Percentiles rank a stretch among this genome's conserved stretches.
Conservation (phyloP, 2,888 invertebrate genomes). For the Xestia c-nigrum region DNA sequence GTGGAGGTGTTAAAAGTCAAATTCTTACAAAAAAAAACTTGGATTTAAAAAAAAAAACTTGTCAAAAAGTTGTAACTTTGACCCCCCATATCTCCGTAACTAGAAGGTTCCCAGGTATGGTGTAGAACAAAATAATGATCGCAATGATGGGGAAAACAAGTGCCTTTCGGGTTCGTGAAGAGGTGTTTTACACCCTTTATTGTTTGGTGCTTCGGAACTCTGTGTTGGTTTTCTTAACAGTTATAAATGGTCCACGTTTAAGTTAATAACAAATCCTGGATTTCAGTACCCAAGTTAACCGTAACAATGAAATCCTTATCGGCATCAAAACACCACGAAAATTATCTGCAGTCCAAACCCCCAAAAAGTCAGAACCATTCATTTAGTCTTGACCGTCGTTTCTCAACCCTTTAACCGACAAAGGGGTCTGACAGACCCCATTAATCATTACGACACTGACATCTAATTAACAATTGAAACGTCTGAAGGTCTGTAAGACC, state of each 20-base stretch:
- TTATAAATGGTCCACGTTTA: background rate
- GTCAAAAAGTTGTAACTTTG: too few relatives aligned
- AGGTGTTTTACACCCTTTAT: too few relatives aligned
- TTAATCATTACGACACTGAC: constrained; percentile 73
- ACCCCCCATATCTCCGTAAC: too few relatives aligned
- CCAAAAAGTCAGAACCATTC: constrained; percentile 66
- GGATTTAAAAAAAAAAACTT: too few relatives aligned
- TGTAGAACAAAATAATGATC: too few relatives aligned
- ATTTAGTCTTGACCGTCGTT: constrained; percentile 69
- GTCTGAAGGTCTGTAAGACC: constrained; percentile 63
- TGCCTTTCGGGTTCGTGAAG: too few relatives aligned
- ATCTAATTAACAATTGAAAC: constrained; percentile 76
- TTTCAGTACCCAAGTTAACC: constrained; percentile 25
- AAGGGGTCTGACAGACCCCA: constrained; percentile 69
- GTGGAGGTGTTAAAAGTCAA: too few relatives aligned
- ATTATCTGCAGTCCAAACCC: constrained; percentile 53
- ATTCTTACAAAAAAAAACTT: too few relatives aligned
- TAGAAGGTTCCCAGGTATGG: too few relatives aligned
- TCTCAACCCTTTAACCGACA: constrained; percentile 70
- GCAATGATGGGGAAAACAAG: too few relatives aligned
- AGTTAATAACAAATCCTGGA: background rate
- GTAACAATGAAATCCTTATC: constrained; percentile 49
- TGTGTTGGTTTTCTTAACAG: too few relatives aligned
- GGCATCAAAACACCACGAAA: constrained; percentile 51
- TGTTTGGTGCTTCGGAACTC: too few relatives aligned